A percentile compares a stretch with the other conserved stretches of the same genome.
phyloP scores from a whole-genome alignment of 2,797 vertebrate species.

The Tadarida brasiliensis region DNA sequence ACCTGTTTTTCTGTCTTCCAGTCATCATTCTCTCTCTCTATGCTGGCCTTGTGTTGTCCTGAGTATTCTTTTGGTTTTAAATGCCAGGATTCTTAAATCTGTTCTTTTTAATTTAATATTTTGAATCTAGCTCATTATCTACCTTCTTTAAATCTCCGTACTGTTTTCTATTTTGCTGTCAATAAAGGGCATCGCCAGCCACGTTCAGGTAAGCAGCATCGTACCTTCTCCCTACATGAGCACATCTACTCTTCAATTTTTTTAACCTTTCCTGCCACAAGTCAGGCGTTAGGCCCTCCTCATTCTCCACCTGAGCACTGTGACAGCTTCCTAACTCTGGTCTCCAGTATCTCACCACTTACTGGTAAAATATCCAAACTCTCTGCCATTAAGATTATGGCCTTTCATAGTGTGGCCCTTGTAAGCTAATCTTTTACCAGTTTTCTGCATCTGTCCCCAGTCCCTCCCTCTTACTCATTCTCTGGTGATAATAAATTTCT shows the following conservation, averaged over 20 bases:
- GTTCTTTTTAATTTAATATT: background rate
- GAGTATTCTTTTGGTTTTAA: background rate
- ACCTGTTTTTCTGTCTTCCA: background rate
- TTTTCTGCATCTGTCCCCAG: background rate
- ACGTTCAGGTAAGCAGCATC: background rate
- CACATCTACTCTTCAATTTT: background rate
- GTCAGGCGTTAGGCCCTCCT: background rate
- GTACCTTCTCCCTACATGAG: fast-evolving
- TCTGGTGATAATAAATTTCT: background rate
- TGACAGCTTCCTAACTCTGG: background rate
- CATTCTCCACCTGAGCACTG: background rate
- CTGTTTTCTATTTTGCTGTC: background rate
- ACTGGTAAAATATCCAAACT: background rate
- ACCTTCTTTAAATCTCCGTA: background rate
- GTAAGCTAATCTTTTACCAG: background rate
- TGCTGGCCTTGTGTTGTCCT: background rate
- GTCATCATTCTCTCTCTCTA: background rate
- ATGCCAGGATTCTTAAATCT: background rate
- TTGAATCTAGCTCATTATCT: background rate
- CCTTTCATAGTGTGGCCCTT: background rate
- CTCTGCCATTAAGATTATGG: background rate
- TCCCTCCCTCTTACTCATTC: background rate
- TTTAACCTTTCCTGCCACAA: background rate
- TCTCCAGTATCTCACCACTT: background rate
- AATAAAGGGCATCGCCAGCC: background rate